Evolutionary conservation across 1,140 invertebrate species (phyloP).

Genomic region (Cephus cinctus): DNA sequence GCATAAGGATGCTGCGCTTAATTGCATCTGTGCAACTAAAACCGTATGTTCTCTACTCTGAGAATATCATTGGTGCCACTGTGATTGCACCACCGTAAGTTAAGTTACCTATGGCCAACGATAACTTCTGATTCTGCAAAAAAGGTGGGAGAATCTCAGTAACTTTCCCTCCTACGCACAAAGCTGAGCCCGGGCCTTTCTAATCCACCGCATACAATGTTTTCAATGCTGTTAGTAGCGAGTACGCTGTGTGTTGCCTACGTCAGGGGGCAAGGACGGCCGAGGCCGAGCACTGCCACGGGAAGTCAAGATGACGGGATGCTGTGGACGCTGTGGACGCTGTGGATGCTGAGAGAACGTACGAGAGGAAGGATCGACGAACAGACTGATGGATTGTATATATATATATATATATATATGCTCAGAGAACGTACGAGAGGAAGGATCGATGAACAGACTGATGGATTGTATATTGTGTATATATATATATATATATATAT

Average conservation of each 20-base stretch:
- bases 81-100: too few species aligned
- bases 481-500: too few species aligned
- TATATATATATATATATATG: too few species aligned
- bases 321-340: neutral
- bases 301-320: slow-evolving; percentile 5
- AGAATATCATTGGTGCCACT: too few species aligned
- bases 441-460: slow-evolving; percentile 13
- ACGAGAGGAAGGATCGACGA: slow-evolving; percentile 17
- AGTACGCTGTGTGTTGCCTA: slow-evolving; percentile 37
- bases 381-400: too few species aligned
- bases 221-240: slow-evolving; percentile 46
- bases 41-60: too few species aligned
- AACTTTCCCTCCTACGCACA: slow-evolving; percentile 50
- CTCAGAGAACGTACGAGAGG: slow-evolving; percentile 12
- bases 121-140: too few species aligned
- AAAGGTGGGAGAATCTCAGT: slow-evolving; percentile 17
- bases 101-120: too few species aligned
- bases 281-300: slow-evolving; percentile 39
- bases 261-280: slow-evolving; percentile 53
- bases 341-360: slow-evolving; percentile 2
- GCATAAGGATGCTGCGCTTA: too few species aligned
- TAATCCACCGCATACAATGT: slow-evolving; percentile 42
- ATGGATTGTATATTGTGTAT: too few species aligned
- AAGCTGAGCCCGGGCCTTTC: slow-evolving; percentile 39
- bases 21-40: too few species aligned